These are phyloP conservation scores for Varroa destructor DNA, from an alignment of 1,140 invertebrate species.

Conservation along the genomic window DNA sequence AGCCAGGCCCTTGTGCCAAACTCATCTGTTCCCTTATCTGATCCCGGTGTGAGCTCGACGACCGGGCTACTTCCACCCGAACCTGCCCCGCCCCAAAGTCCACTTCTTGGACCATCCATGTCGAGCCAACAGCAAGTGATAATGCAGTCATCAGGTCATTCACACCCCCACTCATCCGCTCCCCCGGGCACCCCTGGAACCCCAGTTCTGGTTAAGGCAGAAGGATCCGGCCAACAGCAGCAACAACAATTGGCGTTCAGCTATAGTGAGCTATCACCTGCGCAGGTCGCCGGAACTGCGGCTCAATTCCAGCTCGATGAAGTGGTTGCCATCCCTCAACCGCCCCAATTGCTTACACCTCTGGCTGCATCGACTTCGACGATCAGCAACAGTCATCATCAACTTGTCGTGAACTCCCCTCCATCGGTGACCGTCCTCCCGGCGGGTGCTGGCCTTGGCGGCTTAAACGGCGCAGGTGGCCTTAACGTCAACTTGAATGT, in stretches of 20 bases:
- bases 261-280: constrained; percentile 10
- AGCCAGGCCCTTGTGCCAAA: constrained; percentile 31
- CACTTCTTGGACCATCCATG: neutral
- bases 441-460: neutral
- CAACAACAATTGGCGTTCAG: neutral
- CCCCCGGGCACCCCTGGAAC: no score
- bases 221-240: neutral
- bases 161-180: no score
- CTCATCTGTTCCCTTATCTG: constrained; percentile 26
- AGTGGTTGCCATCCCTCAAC: neutral
- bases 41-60: constrained; percentile 17
- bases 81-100: neutral
- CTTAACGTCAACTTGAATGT: neutral
- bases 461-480: neutral
- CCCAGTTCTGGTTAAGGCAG: no score
- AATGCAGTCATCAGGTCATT: neutral
- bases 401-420: neutral
- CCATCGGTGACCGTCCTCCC: constrained; percentile 9
- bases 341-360: neutral
- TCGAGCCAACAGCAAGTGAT: neutral
- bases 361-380: neutral
- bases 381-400: neutral
- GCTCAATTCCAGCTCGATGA: constrained; percentile 4
- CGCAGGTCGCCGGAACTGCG: neutral
- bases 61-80: constrained; percentile 25